Evolutionary conservation across 2,888 invertebrate genomes (phyloP), one percentile per base, ranked within the genome.

Genomic region (Zelleria hepariella): DNA sequence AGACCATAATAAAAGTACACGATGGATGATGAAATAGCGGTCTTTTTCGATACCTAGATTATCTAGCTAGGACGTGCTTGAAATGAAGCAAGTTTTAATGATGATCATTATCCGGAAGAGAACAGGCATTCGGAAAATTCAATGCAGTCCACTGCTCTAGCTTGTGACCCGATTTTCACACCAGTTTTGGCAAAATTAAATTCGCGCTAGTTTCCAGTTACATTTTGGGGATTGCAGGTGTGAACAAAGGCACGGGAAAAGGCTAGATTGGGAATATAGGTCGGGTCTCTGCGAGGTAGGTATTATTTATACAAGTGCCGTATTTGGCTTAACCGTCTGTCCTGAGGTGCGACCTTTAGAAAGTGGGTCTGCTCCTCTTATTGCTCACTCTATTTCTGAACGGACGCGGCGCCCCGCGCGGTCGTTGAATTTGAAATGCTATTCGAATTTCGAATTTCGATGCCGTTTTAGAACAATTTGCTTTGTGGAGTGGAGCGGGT

Each of bases 301-400:
- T 49, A n/a, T 49, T 53, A 53, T 25, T 25, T 60, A 59, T 62
- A 62, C 58, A 55, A 61, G 51, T 58, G 59, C 67, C 65, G 64
- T 67, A 67, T 71, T 68, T 66, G 66, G 65, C 63, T 60, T 61
- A 60, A 62, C 60, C 63, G 58, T 61, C 65, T 65, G 65, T 51
- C 63, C 58, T 58, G 58, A 48, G 48, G 51, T 51, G 49, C 63
- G 64, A 64, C 63, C 64, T 64, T 64, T 64, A 1, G 58, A 62
- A 64, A 64, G 54, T 64, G 61, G 64, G 64, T 61, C 60, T 61
- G 57, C 59, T 61, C 57, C 58, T 61, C 53, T 48, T 62, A 60
- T 59, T 63, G 57, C 60, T 59, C 51, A 25, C 54, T 58, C 47
- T 53, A 51, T 56, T 6, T 47, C 25, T 25, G 25, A 24, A 25